phyloP scores from a whole-genome alignment of 2,797 vertebrate genomes.

The Brachyrhaphis roseni region DNA sequence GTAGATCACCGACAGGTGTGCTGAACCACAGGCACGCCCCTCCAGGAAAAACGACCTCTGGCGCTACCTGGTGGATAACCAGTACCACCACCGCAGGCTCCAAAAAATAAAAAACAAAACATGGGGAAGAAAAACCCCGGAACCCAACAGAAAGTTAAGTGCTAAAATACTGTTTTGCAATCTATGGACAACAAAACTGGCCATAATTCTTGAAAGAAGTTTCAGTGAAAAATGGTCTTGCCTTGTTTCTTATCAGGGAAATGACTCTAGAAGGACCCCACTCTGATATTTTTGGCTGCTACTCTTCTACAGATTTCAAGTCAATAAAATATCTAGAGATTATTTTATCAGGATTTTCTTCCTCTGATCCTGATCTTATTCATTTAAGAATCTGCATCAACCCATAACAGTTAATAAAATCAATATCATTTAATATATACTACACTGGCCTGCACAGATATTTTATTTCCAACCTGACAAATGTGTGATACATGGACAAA shows the following conservation, averaged over 20 bases:
- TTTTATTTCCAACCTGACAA: constrained; percentile 1
- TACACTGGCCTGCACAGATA: not conserved
- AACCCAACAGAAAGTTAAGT: not conserved
- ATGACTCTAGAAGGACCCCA: not conserved
- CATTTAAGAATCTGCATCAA: not conserved
- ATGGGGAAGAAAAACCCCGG: too few species aligned
- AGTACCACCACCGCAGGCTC: too few species aligned
- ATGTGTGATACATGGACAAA: not conserved
- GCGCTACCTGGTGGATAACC: too few species aligned
- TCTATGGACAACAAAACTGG: not conserved
- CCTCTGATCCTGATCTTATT: not conserved
- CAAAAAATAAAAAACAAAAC: too few species aligned
- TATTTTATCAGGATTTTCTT: not conserved
- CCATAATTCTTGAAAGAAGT: not conserved
- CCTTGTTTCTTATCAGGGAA: not conserved
- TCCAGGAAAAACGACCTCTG: too few species aligned
- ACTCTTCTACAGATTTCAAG: not conserved
- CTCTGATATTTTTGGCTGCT: not conserved
- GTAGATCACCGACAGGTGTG: too few species aligned
- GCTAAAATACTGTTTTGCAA: not conserved
- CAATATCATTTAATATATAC: not conserved
- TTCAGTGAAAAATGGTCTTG: not conserved
- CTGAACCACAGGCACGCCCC: too few species aligned
- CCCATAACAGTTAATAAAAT: not conserved
- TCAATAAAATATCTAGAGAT: not conserved